Conservation (phyloP, 2,888 invertebrate genomes). For the Pachycephus smyrnensis region DNA sequence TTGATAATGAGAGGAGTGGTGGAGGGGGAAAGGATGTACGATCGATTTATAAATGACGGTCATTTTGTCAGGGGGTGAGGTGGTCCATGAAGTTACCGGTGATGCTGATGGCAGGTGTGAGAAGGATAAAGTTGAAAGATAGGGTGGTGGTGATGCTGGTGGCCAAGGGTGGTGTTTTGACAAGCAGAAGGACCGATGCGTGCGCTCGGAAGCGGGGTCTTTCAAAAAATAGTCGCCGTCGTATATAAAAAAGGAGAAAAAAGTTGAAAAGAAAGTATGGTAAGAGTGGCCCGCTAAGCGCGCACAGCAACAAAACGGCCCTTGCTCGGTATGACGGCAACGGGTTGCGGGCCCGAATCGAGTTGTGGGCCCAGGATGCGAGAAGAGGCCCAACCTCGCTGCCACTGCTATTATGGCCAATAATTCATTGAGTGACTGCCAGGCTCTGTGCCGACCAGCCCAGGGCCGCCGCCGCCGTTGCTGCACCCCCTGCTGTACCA, state of each 20-base stretch:
- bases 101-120: not conserved
- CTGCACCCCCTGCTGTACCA: constrained; percentile 44
- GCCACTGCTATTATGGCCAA: constrained; percentile 68
- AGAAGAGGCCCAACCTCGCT: constrained; percentile 48
- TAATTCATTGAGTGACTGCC: constrained; percentile 67
- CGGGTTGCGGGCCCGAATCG: constrained; percentile 39
- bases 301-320: constrained; percentile 46
- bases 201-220: not conserved
- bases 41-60: constrained; percentile 2
- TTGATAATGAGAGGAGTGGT: not conserved
- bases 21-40: not conserved
- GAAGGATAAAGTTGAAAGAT: not conserved
- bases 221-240: constrained; percentile 10
- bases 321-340: constrained; percentile 31
- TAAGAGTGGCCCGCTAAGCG: constrained; percentile 34
- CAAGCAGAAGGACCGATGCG: not conserved
- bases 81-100: not conserved
- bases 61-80: not conserved
- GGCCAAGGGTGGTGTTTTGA: constrained; percentile 1
- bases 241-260: constrained; percentile 22
- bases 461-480: constrained; percentile 45
- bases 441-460: constrained; percentile 56
- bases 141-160: not conserved
- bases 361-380: constrained; percentile 47
- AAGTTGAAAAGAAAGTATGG: constrained; percentile 9